Percentiles rank a stretch among this genome's conserved stretches.
phyloP scores from a whole-genome alignment of 2,113 vertebrate genomes.

The Xiphophorus maculatus region DNA sequence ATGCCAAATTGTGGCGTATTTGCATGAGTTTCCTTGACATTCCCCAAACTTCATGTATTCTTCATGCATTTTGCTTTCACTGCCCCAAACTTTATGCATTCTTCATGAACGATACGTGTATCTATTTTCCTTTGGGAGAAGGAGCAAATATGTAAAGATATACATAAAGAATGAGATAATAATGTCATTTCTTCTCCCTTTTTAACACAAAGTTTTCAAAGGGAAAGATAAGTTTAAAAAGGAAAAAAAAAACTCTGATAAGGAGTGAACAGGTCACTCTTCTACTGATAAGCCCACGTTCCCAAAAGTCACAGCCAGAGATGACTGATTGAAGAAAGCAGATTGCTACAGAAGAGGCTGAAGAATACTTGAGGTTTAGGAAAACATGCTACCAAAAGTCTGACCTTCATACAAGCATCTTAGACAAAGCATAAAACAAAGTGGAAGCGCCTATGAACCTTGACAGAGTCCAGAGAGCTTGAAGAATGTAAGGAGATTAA shows the following conservation, averaged over 20 bases:
- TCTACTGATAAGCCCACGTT: conserved; percentile 1
- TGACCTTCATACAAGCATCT: conserved; percentile 22
- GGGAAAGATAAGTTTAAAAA: conserved; percentile 16
- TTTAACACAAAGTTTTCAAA: conserved; percentile 1
- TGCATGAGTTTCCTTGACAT: conserved; percentile 3
- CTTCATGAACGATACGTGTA: not conserved
- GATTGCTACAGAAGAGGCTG: not conserved
- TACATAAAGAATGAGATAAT: not conserved
- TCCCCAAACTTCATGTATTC: conserved; percentile 9
- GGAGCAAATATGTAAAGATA: not conserved
- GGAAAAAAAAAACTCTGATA: not conserved
- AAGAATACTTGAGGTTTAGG: conserved; percentile 7
- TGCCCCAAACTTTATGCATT: not conserved
- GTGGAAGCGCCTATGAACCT: not conserved
- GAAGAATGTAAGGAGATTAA: not conserved
- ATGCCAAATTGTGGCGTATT: not conserved
- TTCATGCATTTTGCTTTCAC: not conserved
- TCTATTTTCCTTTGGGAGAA: not conserved
- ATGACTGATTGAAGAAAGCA: conserved; percentile 14
- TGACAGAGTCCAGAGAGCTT: conserved; percentile 6
- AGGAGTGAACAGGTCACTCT: conserved; percentile 34
- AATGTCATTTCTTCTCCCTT: no score
- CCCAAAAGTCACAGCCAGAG: not conserved
- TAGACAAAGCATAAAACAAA: not conserved
- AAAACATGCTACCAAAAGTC: conserved; percentile 6